Conservation (phyloP, 2,113 vertebrate genomes). For the Halcyon malimbica region DNA sequence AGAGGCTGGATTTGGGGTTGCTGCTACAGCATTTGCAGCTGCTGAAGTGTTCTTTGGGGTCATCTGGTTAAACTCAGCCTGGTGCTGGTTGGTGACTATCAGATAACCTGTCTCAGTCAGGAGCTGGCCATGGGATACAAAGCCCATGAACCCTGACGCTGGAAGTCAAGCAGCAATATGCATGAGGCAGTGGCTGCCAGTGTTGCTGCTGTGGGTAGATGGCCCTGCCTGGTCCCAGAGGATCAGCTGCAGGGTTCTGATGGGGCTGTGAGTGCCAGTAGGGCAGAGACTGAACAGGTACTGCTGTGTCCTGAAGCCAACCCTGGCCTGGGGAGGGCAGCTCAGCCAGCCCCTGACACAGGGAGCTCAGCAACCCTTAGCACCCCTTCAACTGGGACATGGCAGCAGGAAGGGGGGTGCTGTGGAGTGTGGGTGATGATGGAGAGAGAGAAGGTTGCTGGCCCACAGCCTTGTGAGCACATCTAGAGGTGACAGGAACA, state of each 20-base stretch:
- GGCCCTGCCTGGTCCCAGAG: neutral
- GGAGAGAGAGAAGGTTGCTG: neutral
- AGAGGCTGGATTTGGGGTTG: neutral
- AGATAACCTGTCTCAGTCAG: slow-evolving; percentile 73
- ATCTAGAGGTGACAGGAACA: neutral
- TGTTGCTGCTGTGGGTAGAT: neutral
- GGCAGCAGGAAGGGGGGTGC: neutral
- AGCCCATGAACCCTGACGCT: slow-evolving; percentile 78
- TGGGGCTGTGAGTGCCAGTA: accelerated
- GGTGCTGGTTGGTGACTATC: slow-evolving; percentile 67
- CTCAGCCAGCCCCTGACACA: neutral
- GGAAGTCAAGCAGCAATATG: neutral
- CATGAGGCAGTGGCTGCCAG: neutral
- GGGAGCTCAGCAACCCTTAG: neutral
- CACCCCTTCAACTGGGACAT: neutral
- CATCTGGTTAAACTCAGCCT: slow-evolving; percentile 74
- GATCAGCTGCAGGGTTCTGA: neutral
- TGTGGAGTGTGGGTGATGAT: accelerated
- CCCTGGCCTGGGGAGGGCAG: neutral
- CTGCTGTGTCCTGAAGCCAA: neutral
- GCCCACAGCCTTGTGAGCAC: neutral
- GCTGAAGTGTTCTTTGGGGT: neutral
- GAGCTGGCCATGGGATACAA: slow-evolving; percentile 70
- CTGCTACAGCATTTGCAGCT: neutral
- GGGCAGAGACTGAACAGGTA: neutral